Evolutionary conservation across 1,140 invertebrate genomes (phyloP).

Genomic region (Cherax quadricarinatus): DNA sequence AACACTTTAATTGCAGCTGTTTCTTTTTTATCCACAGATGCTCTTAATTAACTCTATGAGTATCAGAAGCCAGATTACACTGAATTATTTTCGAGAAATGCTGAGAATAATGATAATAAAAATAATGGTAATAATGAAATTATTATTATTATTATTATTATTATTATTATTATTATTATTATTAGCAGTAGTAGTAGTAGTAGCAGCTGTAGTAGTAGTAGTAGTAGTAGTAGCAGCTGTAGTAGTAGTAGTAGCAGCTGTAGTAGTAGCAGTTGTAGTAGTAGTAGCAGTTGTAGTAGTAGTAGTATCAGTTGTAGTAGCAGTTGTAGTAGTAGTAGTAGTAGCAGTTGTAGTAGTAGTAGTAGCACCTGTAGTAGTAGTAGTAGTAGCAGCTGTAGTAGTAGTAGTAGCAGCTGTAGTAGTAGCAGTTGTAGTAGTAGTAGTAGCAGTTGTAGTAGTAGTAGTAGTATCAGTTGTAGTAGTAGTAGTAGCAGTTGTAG

Average conservation of each 20-base stretch:
- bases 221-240: slow-evolving; percentile 1
- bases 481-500: not conserved
- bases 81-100: not conserved
- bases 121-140: not conserved
- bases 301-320: too few species aligned
- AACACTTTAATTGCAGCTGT: too few species aligned
- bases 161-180: too few species aligned
- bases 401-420: not conserved
- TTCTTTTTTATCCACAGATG: too few species aligned
- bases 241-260: not conserved
- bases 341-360: slow-evolving; percentile 3
- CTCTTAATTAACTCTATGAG: too few species aligned
- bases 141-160: not conserved
- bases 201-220: too few species aligned
- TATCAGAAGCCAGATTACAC: too few species aligned
- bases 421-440: not conserved
- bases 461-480: not conserved
- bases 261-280: not conserved
- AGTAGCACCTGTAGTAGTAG: not conserved
- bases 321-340: too few species aligned
- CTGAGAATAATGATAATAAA: not conserved
- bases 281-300: too few species aligned
- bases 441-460: slow-evolving; percentile 3
- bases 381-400: not conserved
- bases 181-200: too few species aligned